A percentile compares a stretch with the other conserved stretches of the same genome.
Conservation (phyloP, 2,113 vertebrate genomes). For the Melozone crissalis region DNA sequence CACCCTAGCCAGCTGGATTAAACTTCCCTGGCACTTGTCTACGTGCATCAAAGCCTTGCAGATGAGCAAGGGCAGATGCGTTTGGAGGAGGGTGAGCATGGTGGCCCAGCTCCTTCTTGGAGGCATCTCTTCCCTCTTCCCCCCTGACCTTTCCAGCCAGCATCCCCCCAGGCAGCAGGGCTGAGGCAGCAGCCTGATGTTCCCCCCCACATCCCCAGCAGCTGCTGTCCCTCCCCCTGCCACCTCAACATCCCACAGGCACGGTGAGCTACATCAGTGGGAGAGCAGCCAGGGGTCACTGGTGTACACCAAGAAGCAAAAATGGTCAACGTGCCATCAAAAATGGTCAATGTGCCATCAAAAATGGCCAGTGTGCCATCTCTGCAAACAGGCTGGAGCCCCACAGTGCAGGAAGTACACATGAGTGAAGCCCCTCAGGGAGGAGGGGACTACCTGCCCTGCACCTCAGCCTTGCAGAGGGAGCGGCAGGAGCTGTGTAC, state of each 20-base stretch:
- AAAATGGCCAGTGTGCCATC: background rate
- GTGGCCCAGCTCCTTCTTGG: background rate
- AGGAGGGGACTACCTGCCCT: background rate
- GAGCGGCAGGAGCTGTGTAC: rapidly evolving
- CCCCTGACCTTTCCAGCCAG: background rate
- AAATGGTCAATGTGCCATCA: background rate
- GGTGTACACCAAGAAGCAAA: background rate
- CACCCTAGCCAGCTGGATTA: background rate
- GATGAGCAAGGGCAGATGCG: background rate
- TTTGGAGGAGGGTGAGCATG: rapidly evolving
- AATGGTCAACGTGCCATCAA: background rate
- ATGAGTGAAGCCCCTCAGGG: background rate
- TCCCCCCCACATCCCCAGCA: background rate
- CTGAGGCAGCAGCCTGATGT: background rate
- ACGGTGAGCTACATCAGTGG: rapidly evolving
- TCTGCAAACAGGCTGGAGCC: background rate
- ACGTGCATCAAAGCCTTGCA: background rate
- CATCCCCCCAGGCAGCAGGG: background rate
- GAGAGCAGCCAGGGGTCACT: background rate
- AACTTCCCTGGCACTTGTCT: background rate
- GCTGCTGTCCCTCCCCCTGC: background rate
- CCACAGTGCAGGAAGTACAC: rapidly evolving
- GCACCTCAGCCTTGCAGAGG: background rate
- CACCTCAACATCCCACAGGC: rapidly evolving
- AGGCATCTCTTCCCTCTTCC: background rate